A percentile compares a stretch with the other conserved stretches of the same genome.
These are phyloP conservation scores for Chitala chitala DNA, from an alignment of 2,113 vertebrate genomes.

Conservation along the genomic window DNA sequence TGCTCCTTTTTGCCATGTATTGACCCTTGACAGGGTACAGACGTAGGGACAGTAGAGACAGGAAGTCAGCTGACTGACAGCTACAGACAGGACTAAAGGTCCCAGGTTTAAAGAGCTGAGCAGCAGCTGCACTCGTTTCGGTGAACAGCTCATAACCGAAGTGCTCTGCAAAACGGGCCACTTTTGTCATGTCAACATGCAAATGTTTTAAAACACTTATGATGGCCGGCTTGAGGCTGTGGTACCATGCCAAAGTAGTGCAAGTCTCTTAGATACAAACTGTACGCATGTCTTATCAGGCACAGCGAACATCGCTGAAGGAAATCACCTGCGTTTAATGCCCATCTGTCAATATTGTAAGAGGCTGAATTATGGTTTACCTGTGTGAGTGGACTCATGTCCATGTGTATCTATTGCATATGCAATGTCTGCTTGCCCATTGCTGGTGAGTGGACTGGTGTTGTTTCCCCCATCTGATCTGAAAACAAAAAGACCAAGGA, in stretches of 20 bases:
- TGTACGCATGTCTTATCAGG: not conserved
- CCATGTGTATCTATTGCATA: no score
- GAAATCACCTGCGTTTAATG: no score
- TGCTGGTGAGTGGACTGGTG: no score
- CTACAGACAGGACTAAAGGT: not conserved
- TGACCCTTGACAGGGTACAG: no score
- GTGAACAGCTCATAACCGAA: not conserved
- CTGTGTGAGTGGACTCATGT: no score
- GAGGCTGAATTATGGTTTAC: no score
- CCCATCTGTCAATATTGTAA: no score
- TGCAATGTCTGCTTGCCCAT: no score
- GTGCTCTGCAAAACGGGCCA: not conserved
- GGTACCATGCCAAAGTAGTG: not conserved
- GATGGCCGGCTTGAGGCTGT: not conserved
- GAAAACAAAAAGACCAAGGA: no score
- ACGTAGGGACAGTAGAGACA: no score
- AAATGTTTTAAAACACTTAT: not conserved
- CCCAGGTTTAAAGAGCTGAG: not conserved
- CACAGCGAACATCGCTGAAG: not conserved
- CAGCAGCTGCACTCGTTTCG: not conserved
- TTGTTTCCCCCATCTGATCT: no score
- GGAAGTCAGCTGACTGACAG: not conserved
- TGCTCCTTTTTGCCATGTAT: no score
- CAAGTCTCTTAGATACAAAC: not conserved
- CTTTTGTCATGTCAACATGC: not conserved